Evolutionary conservation across 2,113 vertebrate genomes (phyloP), one percentile per base, ranked within the genome.

Genomic region (Centrocercus urophasianus): DNA sequence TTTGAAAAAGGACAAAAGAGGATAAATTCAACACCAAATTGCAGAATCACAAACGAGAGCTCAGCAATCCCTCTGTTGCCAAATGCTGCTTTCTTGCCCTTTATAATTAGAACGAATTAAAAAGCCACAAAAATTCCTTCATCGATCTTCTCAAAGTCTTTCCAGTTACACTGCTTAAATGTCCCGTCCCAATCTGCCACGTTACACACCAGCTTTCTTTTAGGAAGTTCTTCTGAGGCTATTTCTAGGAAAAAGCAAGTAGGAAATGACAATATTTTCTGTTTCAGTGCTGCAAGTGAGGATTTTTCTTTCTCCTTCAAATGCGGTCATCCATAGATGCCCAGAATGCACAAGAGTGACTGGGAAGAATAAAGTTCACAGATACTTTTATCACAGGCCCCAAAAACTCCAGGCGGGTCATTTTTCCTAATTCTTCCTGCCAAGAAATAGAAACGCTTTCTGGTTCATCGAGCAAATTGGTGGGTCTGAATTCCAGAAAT

Each of bases 401-500:
- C 50, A 80, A 42, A 94, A 64, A 77, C 10, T 50, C 57, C 94
- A 83, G 86, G 36, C 30, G 95, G 71, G 64, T 86, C 78, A 81
- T 89, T 77, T 96, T 87, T 95, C 61, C 89, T 83, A 91, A 75
- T 95, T 96, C 73, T 43, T 85, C 36, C 52, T 92, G 80, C 83
- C 83, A 83, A 48, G 24, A 88, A 85, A 92, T 78, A 86, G 71
- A 94, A 95, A 86, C 54, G 50, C 69, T 88, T 96, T 96, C 84
- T 92, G 92, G 94, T 92, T 95, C 93, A 52, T 10, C 42, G 89
- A 92, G 88, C 81, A 94, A 93, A 74, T 71, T 63, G 90, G 75
- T 90, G 93, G 83, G 74, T 65, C 82, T 90, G 93, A 84, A 84
- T 80, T 88, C 72, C 73, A 89, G 85, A 84, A 93, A 89, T 57